Evolutionary conservation across 2,888 invertebrate genomes (phyloP).

Genomic region (Platycheirus albimanus): DNA sequence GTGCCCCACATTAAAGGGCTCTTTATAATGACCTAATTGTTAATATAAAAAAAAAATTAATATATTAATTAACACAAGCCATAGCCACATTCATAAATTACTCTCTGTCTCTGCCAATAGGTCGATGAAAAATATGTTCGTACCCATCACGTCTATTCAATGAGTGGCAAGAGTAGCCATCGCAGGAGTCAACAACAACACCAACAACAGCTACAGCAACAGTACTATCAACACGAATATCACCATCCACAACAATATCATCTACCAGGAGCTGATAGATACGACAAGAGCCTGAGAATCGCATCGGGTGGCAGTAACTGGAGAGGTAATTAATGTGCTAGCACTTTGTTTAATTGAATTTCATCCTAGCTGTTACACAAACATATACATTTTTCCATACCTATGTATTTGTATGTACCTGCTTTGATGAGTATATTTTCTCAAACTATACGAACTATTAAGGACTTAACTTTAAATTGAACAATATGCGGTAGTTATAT

Average conservation of each 20-base stretch:
- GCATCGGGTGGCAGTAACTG: conserved; percentile 68
- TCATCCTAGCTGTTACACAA: conserved; percentile 28
- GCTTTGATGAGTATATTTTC: conserved; percentile 14
- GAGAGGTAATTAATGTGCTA: conserved; percentile 70
- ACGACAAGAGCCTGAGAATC: conserved; percentile 80
- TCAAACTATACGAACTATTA: conserved; percentile 2
- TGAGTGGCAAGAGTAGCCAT: conserved; percentile 80
- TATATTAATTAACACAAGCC: conserved; percentile 2
- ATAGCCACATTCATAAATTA: conserved; percentile 39
- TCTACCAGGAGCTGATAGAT: conserved; percentile 79
- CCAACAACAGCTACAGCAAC: conserved; percentile 74
- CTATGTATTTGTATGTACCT: not conserved
- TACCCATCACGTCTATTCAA: conserved; percentile 81
- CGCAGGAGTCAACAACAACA: conserved; percentile 81
- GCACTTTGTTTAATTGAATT: conserved; percentile 60
- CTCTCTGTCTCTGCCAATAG: conserved; percentile 76
- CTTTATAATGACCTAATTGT: too few species aligned
- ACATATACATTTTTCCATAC: conserved; percentile 1
- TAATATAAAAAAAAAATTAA: not conserved
- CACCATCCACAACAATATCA: conserved; percentile 79
- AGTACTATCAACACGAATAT: conserved; percentile 78
- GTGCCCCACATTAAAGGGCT: too few species aligned
- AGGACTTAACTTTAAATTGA: conserved; percentile 46
- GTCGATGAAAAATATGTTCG: conserved; percentile 82
- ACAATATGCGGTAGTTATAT: conserved; percentile 24